Evolutionary conservation across 1,140 invertebrate genomes (phyloP).

Genomic region (Atta texana): DNA sequence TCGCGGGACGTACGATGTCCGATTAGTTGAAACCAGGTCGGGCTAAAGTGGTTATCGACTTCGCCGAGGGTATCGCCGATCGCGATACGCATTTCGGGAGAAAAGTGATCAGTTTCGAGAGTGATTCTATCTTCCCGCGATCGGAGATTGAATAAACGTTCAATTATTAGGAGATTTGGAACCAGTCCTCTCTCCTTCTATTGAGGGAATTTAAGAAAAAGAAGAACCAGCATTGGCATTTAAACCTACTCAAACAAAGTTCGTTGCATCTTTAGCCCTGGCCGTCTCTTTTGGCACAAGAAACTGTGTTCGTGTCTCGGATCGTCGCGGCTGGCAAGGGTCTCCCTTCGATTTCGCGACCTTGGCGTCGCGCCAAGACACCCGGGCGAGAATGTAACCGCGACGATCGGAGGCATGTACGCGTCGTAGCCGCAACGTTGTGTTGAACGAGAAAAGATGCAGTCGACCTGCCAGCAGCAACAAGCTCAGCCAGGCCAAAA

Average conservation of each 20-base stretch:
- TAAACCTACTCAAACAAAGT: no score
- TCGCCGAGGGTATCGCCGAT: not conserved
- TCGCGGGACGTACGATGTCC: conserved; percentile 30
- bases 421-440: conserved; percentile 22
- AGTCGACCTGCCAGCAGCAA: conserved; percentile 84
- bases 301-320: not conserved
- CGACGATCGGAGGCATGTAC: not conserved
- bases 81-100: not conserved
- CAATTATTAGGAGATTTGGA: no score
- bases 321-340: not conserved
- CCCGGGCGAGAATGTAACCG: conserved; percentile 54
- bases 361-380: no score
- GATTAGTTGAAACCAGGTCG: not conserved
- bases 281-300: not conserved
- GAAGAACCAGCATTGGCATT: no score
- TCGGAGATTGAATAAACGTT: not conserved
- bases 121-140: not conserved
- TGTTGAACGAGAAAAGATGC: conserved; percentile 75
- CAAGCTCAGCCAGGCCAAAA: conserved; percentile 81
- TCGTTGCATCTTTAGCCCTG: no score
- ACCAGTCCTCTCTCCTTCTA: no score
- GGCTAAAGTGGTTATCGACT: not conserved
- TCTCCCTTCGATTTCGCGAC: not conserved
- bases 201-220: no score
- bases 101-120: not conserved